Percentiles rank a stretch among this genome's conserved stretches.
phyloP scores from a whole-genome alignment of 1,140 invertebrate genomes.

The Chironomus striatipennis region DNA sequence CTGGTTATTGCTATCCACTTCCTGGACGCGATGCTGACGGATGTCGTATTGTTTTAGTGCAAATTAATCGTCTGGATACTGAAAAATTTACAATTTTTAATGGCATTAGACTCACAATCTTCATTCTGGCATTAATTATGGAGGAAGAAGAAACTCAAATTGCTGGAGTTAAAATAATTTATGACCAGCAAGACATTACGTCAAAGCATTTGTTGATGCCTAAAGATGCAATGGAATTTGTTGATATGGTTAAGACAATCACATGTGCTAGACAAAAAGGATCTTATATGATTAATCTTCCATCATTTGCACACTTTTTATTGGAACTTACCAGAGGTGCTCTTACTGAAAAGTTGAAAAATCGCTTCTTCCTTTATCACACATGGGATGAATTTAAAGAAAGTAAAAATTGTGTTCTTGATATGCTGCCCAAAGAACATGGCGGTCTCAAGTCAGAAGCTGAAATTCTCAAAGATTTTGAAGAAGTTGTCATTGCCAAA shows the following conservation, averaged over 20 bases:
- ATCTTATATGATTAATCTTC: not conserved
- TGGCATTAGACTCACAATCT: not conserved
- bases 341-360: not conserved
- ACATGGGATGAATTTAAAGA: not conserved
- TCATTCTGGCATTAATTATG: not conserved
- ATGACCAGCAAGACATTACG: not conserved
- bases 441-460: not conserved
- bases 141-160: slow-evolving; percentile 18
- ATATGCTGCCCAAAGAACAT: not conserved
- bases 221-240: not conserved
- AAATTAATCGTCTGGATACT: not conserved
- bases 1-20: not conserved
- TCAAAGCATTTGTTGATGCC: not conserved
- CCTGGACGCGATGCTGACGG: not conserved
- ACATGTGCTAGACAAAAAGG: not conserved
- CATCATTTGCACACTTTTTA: not conserved
- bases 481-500: not conserved
- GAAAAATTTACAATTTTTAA: not conserved
- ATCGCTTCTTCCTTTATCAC: not conserved
- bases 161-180: not conserved
- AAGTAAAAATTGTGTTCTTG: not conserved
- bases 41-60: not conserved
- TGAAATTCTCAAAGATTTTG: not conserved
- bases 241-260: not conserved
- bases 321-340: not conserved